Base-by-base conservation (phyloP, 1,140 invertebrate genomes). In the Epicauta chinensis region DNA sequence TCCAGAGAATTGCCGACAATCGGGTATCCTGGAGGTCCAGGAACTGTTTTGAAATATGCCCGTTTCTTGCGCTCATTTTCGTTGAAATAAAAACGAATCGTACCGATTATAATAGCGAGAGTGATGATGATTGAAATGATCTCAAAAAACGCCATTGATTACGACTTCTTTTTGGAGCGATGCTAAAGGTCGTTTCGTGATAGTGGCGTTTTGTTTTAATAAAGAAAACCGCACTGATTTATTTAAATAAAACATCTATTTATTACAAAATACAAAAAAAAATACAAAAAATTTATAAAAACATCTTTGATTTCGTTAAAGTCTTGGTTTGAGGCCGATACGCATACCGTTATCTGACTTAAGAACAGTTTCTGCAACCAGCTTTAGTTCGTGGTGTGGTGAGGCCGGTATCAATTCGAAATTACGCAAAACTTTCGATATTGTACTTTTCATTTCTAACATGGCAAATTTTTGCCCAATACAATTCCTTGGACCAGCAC, bases 401-500 rank as follows among this genome's bases (percentile, higher is more conserved):
- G 12, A 16, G 1, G 68, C 60, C 14, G 58, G 51, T 29, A 51
- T 4, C 10, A 60, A 10, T 38, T 55, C 42, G 40, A 58, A 60
- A 50, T 62, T 66, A 10, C 68, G 62, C 10, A 75, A 42, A 29
- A 75, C 55, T 52, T 73, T 73, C 2, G 72, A 70, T 4, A 75
- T 42, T 0, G 63, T 61, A 6, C 68, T 67, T 60, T 75, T 75
- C 30, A 74, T 66, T 65, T 72, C 62, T 61, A 75, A 50, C 40
- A 74, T 55, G 1, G 73, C 73, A 50, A 73, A 74, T 58, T 73
- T 74, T 51, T 75, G 70, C 6, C 73, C 81, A 37, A 83, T 81
- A 51, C 81, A 83, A 64, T 82, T 81, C 30, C 81, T 70, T 6
- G 73, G 69, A 6, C 81, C 81, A 11, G 32, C 32, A 3, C 32